Percentiles rank a stretch among this genome's conserved stretches.
Evolutionary conservation across 2,113 vertebrate genomes (phyloP).

Genomic region (Lonchura striata): DNA sequence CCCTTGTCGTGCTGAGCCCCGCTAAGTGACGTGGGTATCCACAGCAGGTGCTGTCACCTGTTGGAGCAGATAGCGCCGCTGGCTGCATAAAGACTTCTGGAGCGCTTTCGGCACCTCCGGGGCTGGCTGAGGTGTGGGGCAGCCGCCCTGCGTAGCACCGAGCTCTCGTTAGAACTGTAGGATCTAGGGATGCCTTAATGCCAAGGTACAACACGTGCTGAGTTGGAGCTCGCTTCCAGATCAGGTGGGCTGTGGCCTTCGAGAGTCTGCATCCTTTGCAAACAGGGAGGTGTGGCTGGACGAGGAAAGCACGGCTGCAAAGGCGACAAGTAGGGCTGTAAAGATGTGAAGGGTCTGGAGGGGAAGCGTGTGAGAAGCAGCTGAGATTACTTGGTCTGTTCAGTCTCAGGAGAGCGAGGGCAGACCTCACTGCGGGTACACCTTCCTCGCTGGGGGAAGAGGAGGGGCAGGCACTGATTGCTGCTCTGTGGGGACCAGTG

Average conservation of each 20-base stretch:
- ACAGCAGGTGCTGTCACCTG: background rate
- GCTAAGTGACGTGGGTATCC: accelerated
- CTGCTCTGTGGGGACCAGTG: accelerated
- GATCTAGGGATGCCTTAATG: too few species aligned
- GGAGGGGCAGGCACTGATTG: background rate
- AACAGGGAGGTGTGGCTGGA: background rate
- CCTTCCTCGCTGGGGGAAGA: accelerated
- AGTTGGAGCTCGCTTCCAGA: background rate
- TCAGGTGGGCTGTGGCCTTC: background rate
- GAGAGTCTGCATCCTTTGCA: background rate
- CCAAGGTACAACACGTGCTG: accelerated
- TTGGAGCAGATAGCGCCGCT: accelerated
- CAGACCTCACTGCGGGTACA: background rate
- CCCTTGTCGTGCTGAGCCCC: accelerated
- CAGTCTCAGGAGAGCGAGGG: background rate
- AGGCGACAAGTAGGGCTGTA: accelerated
- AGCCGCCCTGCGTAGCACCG: background rate
- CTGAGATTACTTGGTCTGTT: background rate
- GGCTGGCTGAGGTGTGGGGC: background rate
- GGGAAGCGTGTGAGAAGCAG: accelerated
- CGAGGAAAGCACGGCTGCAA: accelerated
- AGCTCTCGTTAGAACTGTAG: accelerated
- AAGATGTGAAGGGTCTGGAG: too few species aligned
- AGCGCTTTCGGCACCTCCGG: accelerated
- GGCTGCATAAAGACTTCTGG: accelerated